Conservation (phyloP, 2,888 invertebrate species). For the Eilema griseolum region DNA sequence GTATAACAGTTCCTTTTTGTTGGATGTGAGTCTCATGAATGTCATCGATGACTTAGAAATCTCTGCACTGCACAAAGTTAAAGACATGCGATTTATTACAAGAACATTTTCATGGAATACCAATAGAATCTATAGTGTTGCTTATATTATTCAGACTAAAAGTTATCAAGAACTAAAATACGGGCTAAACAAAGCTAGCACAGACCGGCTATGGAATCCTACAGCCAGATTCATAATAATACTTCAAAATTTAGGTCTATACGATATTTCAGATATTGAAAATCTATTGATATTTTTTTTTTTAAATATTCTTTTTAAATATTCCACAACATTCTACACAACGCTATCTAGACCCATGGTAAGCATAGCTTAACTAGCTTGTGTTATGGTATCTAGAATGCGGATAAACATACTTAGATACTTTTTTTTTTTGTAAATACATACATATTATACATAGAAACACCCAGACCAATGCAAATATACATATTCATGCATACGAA, state of each 20-base stretch:
- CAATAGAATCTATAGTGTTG: constrained; percentile 36
- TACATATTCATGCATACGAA: no score
- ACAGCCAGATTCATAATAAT: constrained; percentile 56
- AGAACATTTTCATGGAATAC: constrained; percentile 46
- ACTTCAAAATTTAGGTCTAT: constrained; percentile 39
- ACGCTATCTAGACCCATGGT: no score
- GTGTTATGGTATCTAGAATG: no score
- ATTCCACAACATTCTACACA: no score
- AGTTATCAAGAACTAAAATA: constrained; percentile 46
- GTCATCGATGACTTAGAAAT: neutral
- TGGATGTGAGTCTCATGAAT: constrained; percentile 13
- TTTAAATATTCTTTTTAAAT: no score
- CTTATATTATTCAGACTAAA: constrained; percentile 52
- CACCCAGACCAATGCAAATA: no score
- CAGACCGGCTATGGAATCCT: constrained; percentile 58
- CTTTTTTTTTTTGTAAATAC: no score
- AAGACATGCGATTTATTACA: constrained; percentile 45
- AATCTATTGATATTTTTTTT: constrained; percentile 42
- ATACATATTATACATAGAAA: no score
- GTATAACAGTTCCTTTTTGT: constrained; percentile 6
- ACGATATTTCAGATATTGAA: constrained; percentile 38
- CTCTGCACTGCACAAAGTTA: constrained; percentile 44
- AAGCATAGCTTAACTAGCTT: no score
- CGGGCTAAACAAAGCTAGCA: constrained; percentile 42
- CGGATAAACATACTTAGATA: no score